Base-by-base conservation (phyloP, 1,140 invertebrate species). In the Centruroides vittatus region DNA sequence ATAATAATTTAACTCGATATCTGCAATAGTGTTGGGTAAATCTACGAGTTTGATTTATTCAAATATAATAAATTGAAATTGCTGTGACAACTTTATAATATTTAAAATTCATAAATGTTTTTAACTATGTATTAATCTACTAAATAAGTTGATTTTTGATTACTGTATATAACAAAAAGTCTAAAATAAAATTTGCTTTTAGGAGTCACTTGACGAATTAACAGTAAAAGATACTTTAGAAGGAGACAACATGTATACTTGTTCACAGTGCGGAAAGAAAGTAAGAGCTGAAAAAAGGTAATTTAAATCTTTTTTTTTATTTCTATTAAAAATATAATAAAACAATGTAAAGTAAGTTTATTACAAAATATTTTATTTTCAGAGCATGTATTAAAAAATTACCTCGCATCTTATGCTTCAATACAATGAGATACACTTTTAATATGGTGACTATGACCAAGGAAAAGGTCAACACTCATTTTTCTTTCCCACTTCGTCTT, bases 361-460 rank as follows among this genome's bases (percentile, higher is more conserved):
- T 53, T 36, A 12, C 49, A 51, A 51, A 12, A 51, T 51, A 36
- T 36, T 53, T 8, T 36, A 34, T 53, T 23, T 76, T 35, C 72
- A 85, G 92, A 56, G 92, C 92, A 0, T 96, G 93, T 73, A 95
- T 96, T 70, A 94, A 93, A 70, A 90, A 90, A 68, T 73, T 97
- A 10, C 93, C 93, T 0, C 84, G 88, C 60, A 94, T 96, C 63
- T 74, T 97, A 12, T 95, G 92, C 70, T 94, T 96, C 70, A 97
- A 97, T 72, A 97, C 93, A 0, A 94, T 97, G 92, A 79, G 93
- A n/a, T 97, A 96, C 67, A 93, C 92, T 1, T 97, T 96, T 71
- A 96, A 96, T 73, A 95, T 96, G 92, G 81, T 93, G 0, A 96
- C 93, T 0, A 95, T 96, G 91, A 78, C 91, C 9, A 95, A 95